Conservation (phyloP, 2,888 invertebrate species). For the Gortyna flavago region DNA sequence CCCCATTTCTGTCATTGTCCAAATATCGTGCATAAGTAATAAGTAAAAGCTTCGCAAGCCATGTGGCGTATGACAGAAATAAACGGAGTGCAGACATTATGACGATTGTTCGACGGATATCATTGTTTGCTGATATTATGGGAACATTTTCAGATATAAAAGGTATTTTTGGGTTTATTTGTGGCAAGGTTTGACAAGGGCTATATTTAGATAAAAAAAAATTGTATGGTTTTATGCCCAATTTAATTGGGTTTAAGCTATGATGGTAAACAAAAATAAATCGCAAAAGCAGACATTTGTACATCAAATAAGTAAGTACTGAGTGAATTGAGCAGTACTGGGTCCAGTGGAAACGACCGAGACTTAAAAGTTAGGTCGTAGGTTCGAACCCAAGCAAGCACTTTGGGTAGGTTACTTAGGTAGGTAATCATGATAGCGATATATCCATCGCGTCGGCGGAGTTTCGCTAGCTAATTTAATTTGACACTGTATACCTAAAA, state of each 20-base stretch:
- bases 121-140: constrained; percentile 48
- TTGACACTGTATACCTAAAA: neutral
- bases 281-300: neutral
- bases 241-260: neutral
- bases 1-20: constrained; percentile 21
- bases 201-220: constrained; percentile 31
- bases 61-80: constrained; percentile 44
- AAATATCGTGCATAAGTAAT: constrained; percentile 51
- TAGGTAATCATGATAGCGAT: neutral
- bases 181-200: neutral
- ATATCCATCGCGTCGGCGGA: neutral
- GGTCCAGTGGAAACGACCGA: neutral
- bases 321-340: neutral
- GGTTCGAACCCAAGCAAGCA: neutral
- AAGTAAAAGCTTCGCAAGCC: constrained; percentile 28
- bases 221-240: constrained; percentile 15
- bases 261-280: neutral
- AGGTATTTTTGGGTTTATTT: constrained; percentile 35
- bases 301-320: neutral
- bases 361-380: neutral
- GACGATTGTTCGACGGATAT: constrained; percentile 28
- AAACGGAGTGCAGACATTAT: constrained; percentile 35
- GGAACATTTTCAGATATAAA: constrained; percentile 42
- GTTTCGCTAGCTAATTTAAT: neutral
- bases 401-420: neutral